Conservation (phyloP, 1,140 invertebrate genomes). For the Chironomus striatipennis region DNA sequence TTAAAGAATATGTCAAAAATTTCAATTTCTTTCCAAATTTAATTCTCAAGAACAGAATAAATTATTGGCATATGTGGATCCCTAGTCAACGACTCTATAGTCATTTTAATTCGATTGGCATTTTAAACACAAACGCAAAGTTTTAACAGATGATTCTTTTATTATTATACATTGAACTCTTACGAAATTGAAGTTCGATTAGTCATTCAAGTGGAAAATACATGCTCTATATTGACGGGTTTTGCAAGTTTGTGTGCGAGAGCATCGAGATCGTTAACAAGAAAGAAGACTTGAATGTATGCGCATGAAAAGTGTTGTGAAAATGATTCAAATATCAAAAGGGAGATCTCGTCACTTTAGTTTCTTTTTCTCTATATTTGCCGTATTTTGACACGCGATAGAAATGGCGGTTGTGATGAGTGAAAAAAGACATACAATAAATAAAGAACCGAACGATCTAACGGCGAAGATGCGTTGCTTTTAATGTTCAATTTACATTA, state of each 20-base stretch:
- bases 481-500: no score
- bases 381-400: not conserved
- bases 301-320: not conserved
- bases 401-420: not conserved
- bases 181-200: not conserved
- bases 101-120: no score
- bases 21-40: no score
- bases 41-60: no score
- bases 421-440: not conserved
- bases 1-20: no score
- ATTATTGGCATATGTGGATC: no score
- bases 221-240: not conserved
- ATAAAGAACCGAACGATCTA: no score
- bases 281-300: not conserved
- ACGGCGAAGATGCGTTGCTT: no score
- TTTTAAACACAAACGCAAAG: not conserved
- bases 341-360: not conserved
- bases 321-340: conserved; percentile 10
- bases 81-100: no score
- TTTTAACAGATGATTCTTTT: not conserved
- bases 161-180: conserved; percentile 5
- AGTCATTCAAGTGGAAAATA: not conserved
- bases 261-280: no score
- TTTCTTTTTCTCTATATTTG: not conserved
- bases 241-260: not conserved